Percentiles rank a stretch among this genome's conserved stretches.
These are phyloP conservation scores for Melolontha melolontha DNA, from an alignment of 2,888 invertebrate genomes.

Conservation along the genomic window DNA sequence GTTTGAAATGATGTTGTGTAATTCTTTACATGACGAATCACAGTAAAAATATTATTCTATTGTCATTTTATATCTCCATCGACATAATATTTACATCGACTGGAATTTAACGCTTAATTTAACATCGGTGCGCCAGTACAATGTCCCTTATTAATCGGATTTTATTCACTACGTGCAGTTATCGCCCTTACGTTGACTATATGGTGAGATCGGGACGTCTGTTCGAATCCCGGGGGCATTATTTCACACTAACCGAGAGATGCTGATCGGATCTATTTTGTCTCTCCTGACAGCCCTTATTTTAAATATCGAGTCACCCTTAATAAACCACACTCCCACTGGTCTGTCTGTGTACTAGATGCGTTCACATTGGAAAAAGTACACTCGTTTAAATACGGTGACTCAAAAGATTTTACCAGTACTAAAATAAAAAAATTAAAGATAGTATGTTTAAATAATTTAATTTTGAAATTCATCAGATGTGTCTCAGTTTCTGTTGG, in stretches of 20 bases:
- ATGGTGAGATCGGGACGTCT: slow-evolving; percentile 44
- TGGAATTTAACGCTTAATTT: slow-evolving; percentile 52
- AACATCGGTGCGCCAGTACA: slow-evolving; percentile 50
- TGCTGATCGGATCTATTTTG: slow-evolving; percentile 59
- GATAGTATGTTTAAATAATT: too few species aligned
- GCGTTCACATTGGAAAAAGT: background rate
- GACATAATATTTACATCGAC: slow-evolving; percentile 16
- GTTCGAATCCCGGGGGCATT: slow-evolving; percentile 61
- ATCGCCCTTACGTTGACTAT: slow-evolving; percentile 46
- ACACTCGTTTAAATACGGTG: slow-evolving; percentile 1
- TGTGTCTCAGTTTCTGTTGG: too few species aligned
- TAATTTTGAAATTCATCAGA: too few species aligned
- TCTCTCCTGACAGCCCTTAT: slow-evolving; percentile 52
- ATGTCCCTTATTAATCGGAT: slow-evolving; percentile 51
- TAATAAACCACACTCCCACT: slow-evolving; percentile 43
- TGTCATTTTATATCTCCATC: background rate
- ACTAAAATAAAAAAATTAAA: too few species aligned
- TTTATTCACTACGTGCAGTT: slow-evolving; percentile 50
- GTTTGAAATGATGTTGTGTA: too few species aligned
- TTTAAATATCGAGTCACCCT: slow-evolving; percentile 54
- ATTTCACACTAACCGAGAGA: slow-evolving; percentile 63
- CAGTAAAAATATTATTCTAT: background rate
- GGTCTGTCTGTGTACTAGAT: slow-evolving; percentile 9
- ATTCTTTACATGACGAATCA: too few species aligned
- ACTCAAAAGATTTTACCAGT: background rate